Evolutionary conservation across 35 echinoderm and acorn worm species (phyloP).

Genomic region (Heliocidaris tuberculata): DNA sequence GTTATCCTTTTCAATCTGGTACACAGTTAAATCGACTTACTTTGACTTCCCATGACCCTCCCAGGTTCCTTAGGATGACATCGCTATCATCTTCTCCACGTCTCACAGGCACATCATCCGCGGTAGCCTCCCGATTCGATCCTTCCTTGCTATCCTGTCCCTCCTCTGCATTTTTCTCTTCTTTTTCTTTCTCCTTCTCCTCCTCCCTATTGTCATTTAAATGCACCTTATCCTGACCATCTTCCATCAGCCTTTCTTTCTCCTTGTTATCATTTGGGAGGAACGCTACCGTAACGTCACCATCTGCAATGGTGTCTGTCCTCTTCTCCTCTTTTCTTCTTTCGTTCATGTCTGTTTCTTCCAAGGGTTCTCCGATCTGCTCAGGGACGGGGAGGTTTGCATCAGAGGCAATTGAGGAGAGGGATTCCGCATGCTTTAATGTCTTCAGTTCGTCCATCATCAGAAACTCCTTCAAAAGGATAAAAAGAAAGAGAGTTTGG

Average conservation of each 20-base stretch:
- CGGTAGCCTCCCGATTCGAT: neutral
- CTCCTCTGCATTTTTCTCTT: neutral
- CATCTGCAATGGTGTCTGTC: neutral
- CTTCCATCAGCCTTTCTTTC: neutral
- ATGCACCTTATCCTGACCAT: neutral
- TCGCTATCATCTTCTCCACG: neutral
- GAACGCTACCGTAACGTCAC: neutral
- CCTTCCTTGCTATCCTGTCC: neutral
- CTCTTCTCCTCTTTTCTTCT: neutral
- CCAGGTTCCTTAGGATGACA: neutral
- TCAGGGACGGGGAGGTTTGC: constrained; percentile 25
- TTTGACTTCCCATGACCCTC: neutral
- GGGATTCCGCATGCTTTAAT: neutral
- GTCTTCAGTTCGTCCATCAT: constrained; percentile 40
- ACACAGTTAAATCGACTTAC: neutral
- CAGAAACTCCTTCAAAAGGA: neutral
- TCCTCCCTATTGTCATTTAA: neutral
- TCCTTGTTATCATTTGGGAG: neutral
- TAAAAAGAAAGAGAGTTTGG: neutral
- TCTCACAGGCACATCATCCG: neutral
- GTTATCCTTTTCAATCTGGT: too few relatives aligned
- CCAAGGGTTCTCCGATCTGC: constrained; percentile 46
- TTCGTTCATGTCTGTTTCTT: neutral
- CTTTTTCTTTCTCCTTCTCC: neutral
- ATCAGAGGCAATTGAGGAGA: neutral